These are phyloP conservation scores for Subacronicta megacephala DNA, from an alignment of 2,888 invertebrate species.

Conservation along the genomic window DNA sequence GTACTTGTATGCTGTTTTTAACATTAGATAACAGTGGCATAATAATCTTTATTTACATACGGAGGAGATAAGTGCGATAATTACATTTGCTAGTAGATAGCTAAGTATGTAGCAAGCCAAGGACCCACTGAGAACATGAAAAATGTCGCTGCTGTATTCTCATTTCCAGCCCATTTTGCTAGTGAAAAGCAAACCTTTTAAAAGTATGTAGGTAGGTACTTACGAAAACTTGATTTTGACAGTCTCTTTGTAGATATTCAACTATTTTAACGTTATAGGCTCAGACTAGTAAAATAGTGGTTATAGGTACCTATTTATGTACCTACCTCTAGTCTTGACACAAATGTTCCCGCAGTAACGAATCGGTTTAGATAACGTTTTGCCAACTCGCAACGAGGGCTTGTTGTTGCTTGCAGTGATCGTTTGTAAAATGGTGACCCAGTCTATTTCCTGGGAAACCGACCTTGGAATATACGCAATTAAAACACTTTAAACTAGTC, in stretches of 20 bases:
- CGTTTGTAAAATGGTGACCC: conserved; percentile 6
- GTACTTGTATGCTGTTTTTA: neutral
- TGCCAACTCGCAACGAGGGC: conserved; percentile 23
- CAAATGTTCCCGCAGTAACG: too few relatives aligned
- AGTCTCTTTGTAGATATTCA: too few relatives aligned
- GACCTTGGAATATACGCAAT: conserved; percentile 10
- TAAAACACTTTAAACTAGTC: neutral
- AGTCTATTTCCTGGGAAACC: conserved; percentile 5
- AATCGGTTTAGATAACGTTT: conserved; percentile 21
- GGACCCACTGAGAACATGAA: conserved; percentile 7
- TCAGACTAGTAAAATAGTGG: too few relatives aligned
- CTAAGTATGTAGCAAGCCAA: conserved; percentile 26
- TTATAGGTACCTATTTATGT: too few relatives aligned
- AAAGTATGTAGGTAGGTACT: too few relatives aligned
- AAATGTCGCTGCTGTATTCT: neutral
- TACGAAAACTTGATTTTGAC: too few relatives aligned
- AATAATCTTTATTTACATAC: conserved; percentile 35
- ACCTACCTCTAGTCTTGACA: too few relatives aligned
- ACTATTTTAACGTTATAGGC: too few relatives aligned
- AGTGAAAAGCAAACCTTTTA: too few relatives aligned
- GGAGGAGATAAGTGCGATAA: conserved; percentile 40
- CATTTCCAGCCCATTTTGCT: too few relatives aligned
- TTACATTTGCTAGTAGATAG: conserved; percentile 21
- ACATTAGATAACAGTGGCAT: conserved; percentile 11
- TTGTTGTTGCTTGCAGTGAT: conserved; percentile 9